Evolutionary conservation across 2,113 vertebrate genomes (phyloP), one percentile per base, ranked within the genome.

Genomic region (Stictonetta naevosa): DNA sequence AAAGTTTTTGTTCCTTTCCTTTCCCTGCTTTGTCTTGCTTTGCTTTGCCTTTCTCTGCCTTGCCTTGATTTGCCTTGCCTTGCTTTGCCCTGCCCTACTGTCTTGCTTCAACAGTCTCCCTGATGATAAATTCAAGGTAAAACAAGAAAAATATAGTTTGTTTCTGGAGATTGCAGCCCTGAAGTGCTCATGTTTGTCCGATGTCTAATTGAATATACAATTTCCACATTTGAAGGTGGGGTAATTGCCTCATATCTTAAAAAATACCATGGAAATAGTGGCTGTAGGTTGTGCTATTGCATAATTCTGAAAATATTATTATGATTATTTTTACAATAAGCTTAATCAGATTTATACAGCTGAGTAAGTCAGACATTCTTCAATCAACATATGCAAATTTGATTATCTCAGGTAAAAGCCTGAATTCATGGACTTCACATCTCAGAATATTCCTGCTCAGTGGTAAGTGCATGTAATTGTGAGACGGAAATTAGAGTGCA

Each of bases 281-380:
- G 17, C 34, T 91, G 42, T 48, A 48, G 20, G 13, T 25, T 82
- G 42, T 67, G 33, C 15, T 53, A 36, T 28, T 75, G 46, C 20
- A 23, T 85, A 78, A 75, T 64, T 81, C 58, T 62, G 53, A 81
- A 91, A 78, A 84, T 68, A 60, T 33, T 89, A 11, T 48, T 48
- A 48, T 48, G 21, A 21, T 48, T 48, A 48, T 87, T 46, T 86
- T 72, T 48, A 86, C 78, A 87, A 44, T 48, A 79, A 33, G 26
- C 18, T 83, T 92, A 79, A 91, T 94, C 46, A 52, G 71, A 79
- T 92, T 90, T 93, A 46, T 77, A 42, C 25, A 72, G 53, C 66
- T 60, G 52, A 67, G 21, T 63, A 76, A 2, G 7, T 73, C 71
- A 88, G 73, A 44, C 52, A n/a, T 75, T 55, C 2, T 4, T 84